phyloP scores from a whole-genome alignment of 2,113 vertebrate genomes.

The Dendropsophus ebraccatus region DNA sequence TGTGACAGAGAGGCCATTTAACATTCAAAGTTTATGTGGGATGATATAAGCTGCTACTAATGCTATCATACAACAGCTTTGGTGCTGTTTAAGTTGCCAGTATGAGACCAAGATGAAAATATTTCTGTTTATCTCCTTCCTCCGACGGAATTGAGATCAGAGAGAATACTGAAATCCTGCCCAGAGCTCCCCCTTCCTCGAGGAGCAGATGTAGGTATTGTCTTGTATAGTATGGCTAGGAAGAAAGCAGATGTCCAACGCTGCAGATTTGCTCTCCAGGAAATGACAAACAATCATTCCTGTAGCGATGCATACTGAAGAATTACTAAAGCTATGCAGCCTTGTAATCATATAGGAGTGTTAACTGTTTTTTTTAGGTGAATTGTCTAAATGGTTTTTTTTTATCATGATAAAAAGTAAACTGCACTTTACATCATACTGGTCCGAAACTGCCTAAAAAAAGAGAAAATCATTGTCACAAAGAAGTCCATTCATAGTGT shows the following conservation, averaged over 20 bases:
- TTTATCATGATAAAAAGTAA: too few relatives aligned
- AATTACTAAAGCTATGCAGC: neutral
- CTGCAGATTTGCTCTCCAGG: neutral
- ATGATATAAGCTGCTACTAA: too few relatives aligned
- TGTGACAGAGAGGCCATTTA: too few relatives aligned
- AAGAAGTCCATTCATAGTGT: too few relatives aligned
- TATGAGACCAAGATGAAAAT: slow-evolving; percentile 3
- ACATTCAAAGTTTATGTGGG: too few relatives aligned
- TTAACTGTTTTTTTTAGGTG: neutral
- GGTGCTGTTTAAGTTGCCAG: neutral
- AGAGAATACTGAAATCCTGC: neutral
- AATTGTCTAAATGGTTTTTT: neutral
- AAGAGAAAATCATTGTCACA: too few relatives aligned
- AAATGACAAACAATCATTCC: slow-evolving; percentile 11
- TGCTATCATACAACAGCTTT: slow-evolving; percentile 8
- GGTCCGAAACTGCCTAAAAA: too few relatives aligned
- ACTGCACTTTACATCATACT: too few relatives aligned
- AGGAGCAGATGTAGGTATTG: slow-evolving; percentile 10
- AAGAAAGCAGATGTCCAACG: slow-evolving; percentile 32
- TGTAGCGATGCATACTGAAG: neutral
- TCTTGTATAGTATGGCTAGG: neutral
- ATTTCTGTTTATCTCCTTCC: neutral
- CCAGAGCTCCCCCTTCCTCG: neutral
- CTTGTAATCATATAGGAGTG: neutral
- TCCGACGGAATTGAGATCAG: slow-evolving; percentile 3